Base-by-base conservation (phyloP, 2,888 invertebrate species). In the Morpho helenor region DNA sequence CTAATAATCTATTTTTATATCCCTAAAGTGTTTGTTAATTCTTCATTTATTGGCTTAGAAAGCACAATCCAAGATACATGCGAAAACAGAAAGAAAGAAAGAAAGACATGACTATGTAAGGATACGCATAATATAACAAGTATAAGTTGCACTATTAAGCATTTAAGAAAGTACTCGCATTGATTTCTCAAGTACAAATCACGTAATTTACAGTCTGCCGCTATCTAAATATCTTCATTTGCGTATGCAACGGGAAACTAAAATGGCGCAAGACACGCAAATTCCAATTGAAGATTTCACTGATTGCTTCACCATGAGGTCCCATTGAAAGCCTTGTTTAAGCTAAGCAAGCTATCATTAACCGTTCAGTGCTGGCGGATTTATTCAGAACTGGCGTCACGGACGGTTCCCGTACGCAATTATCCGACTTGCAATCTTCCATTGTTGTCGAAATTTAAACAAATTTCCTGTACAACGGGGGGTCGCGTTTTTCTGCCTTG, bases 361-460 rank as follows among this genome's bases (percentile, higher is more conserved):
- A 81, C 79, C 75, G 83, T 80, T 82, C 81, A 79, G 82, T 80
- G 79, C 79, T 75, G 74, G 81, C 72, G 82, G 80, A 87, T 86
- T 87, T 84, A 84, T 83, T 77, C 80, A 70, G 63, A 67, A 74
- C 62, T 23, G 50, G 74, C 87, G 85, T 88, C 84, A 87, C 83
- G 86, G 86, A 72, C 72, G 70, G 79, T 84, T 82, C 82, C 75
- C 80, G 79, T 77, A 77, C 76, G 77, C 82, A 87, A 88, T 88
- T 88, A 89, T 87, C 87, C 79, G 67, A 73, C 73, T 79, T 73
- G 77, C 81, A 73, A 89, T 90, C 87, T 87, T 81, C 88, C 88
- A 90, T 89, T 90, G 89, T 90, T 88, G 87, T 87, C 82, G 87
- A 90, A 88, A 86, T 88, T 89, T 87, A 90, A 90, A 89, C 89